Conservation (phyloP, 2,113 vertebrate species). For the Peromyscus polionotus region DNA sequence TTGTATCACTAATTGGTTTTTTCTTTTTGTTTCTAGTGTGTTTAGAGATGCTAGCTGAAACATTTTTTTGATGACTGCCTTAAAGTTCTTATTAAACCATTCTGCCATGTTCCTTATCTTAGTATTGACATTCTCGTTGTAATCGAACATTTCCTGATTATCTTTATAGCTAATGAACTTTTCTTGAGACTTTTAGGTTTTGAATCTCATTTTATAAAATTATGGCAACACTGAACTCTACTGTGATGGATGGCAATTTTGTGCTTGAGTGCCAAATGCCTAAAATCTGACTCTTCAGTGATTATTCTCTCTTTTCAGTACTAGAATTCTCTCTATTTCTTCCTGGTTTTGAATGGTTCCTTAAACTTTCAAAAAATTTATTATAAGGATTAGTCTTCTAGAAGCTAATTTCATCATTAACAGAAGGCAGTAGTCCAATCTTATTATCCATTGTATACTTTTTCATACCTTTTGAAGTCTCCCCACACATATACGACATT, state of each 20-base stretch:
- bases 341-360: not conserved
- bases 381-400: not conserved
- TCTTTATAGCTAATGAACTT: slow-evolving; percentile 26
- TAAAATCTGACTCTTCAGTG: not conserved
- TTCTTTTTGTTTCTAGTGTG: slow-evolving; percentile 58
- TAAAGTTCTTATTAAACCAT: slow-evolving; percentile 56
- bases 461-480: slow-evolving; percentile 51
- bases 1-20: slow-evolving; percentile 18
- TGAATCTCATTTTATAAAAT: not conserved
- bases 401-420: slow-evolving; percentile 34
- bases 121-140: slow-evolving; percentile 48
- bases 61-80: slow-evolving; percentile 26
- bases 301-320: slow-evolving; percentile 29
- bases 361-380: slow-evolving; percentile 29
- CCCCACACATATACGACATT: not conserved
- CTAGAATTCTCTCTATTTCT: slow-evolving; percentile 51
- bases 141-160: slow-evolving; percentile 14
- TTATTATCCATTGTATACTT: slow-evolving; percentile 18
- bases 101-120: slow-evolving; percentile 52
- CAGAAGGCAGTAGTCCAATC: slow-evolving; percentile 35
- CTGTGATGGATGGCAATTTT: not conserved
- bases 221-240: slow-evolving; percentile 21
- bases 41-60: slow-evolving; percentile 37
- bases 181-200: slow-evolving; percentile 48
- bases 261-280: slow-evolving; percentile 10